Base-by-base conservation (phyloP, 2,888 invertebrate species). In the Caenorhabditis doughertyi region DNA sequence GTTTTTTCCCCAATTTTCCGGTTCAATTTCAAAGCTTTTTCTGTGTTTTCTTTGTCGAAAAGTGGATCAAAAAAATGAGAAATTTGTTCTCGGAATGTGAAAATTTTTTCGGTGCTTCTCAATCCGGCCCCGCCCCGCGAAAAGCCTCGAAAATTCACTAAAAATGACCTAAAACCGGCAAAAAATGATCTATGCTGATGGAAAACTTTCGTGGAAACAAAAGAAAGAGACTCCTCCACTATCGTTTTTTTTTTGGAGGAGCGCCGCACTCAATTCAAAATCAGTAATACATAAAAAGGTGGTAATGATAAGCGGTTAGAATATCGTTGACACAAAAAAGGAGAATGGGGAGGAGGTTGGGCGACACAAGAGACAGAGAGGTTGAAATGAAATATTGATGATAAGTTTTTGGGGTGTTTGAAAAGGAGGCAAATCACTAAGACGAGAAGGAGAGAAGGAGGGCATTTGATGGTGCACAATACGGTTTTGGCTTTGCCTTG, bases 351-450 rank as follows among this genome's bases (percentile, higher is more conserved):
- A n/a, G n/a, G n/a, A n/a, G n/a, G n/a, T n/a, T n/a, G n/a, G n/a
- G n/a, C n/a, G n/a, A n/a, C n/a, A n/a, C n/a, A n/a, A n/a, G n/a
- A 58, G 51, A 72, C 21, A 60, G 44, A 72, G 32, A 60, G 60
- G 62, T 65, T 56, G 67, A 51, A 72, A 68, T 58, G 55, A 56
- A 58, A 56, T 68, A 60, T 51, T 49, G 51, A 60, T 68, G 49
- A 68, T 67, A 49, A 58, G 49, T 58, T 51, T 55, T 27, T 47
- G 27, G 16, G 23, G 23, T 35, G 13, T n/a, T n/a, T n/a, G n/a
- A n/a, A 42, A 23, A 49, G 4, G 49, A 18, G 56, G 16, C 25
- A 29, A 21, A 23, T 13, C n/a, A 56, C 29, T n/a, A 49, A n/a
- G 55, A 47, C 18, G 39, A 49, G 35, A n/a, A 56, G 18, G 29